A percentile compares a stretch with the other conserved stretches of the same genome.
Evolutionary conservation across 2,113 vertebrate species (phyloP).

Genomic region (Oenanthe melanoleuca): DNA sequence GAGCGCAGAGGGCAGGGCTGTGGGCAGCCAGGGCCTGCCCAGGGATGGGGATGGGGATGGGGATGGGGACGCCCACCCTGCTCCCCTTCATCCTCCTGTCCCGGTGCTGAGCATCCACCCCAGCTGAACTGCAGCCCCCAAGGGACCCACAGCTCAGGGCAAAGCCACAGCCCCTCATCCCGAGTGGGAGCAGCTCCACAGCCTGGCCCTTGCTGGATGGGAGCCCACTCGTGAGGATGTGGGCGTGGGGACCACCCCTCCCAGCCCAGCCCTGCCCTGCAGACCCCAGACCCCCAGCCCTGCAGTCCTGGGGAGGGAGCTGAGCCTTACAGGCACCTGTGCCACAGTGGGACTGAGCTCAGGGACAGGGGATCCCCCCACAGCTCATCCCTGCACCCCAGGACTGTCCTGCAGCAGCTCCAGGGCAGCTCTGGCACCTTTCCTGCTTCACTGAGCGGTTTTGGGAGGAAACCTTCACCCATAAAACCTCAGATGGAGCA

Average conservation of each 20-base stretch:
- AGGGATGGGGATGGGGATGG: too few relatives aligned
- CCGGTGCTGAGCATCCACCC: rapidly evolving
- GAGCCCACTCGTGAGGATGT: rapidly evolving
- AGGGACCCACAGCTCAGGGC: neutral
- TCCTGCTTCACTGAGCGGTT: neutral
- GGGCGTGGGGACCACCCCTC: too few relatives aligned
- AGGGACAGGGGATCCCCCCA: neutral
- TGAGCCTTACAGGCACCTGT: neutral
- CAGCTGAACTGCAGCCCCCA: rapidly evolving
- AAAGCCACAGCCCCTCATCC: rapidly evolving
- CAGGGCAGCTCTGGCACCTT: neutral
- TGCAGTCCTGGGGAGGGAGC: neutral
- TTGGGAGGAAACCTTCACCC: neutral
- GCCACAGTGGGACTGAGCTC: rapidly evolving
- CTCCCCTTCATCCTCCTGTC: neutral
- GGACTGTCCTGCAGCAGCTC: neutral
- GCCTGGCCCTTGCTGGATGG: rapidly evolving
- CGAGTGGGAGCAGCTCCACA: neutral
- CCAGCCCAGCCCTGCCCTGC: too few relatives aligned
- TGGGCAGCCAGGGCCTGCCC: neutral
- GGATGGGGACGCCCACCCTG: rapidly evolving
- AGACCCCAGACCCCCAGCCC: too few relatives aligned
- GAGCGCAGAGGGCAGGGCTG: rapidly evolving
- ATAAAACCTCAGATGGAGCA: neutral
- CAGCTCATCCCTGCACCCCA: neutral